Evolutionary conservation across 2,113 vertebrate genomes (phyloP).

Genomic region (Ploceus nigricollis): DNA sequence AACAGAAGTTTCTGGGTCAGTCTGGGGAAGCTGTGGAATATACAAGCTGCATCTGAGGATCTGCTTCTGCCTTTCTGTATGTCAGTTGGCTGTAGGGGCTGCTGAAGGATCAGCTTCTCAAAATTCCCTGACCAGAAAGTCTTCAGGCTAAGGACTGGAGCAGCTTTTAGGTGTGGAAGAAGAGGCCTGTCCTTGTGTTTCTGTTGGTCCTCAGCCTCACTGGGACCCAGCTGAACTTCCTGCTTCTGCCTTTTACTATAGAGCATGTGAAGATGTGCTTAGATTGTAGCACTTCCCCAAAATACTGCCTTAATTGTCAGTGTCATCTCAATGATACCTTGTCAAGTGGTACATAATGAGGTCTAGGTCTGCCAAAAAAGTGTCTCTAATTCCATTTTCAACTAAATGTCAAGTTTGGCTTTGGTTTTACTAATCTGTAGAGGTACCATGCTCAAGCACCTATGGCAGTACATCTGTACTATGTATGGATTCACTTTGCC

Average conservation of each 20-base stretch:
- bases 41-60: neutral
- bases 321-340: neutral
- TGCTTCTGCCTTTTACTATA: neutral
- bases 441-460: accelerated
- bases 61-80: neutral
- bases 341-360: neutral
- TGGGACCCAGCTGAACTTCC: neutral
- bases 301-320: neutral
- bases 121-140: neutral
- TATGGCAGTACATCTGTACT: neutral
- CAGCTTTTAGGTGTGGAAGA: neutral
- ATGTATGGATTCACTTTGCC: neutral
- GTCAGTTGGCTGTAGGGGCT: neutral
- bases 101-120: neutral
- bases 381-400: neutral
- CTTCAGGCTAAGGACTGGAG: neutral
- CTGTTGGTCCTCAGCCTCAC: neutral
- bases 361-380: neutral
- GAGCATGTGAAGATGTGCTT: neutral
- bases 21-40: neutral
- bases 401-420: neutral
- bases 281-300: neutral
- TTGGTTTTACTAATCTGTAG: neutral
- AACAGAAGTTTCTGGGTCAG: neutral
- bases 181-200: neutral